These are phyloP conservation scores for Macheiramphus alcinus DNA, from an alignment of 2,113 vertebrate species.

Conservation along the genomic window DNA sequence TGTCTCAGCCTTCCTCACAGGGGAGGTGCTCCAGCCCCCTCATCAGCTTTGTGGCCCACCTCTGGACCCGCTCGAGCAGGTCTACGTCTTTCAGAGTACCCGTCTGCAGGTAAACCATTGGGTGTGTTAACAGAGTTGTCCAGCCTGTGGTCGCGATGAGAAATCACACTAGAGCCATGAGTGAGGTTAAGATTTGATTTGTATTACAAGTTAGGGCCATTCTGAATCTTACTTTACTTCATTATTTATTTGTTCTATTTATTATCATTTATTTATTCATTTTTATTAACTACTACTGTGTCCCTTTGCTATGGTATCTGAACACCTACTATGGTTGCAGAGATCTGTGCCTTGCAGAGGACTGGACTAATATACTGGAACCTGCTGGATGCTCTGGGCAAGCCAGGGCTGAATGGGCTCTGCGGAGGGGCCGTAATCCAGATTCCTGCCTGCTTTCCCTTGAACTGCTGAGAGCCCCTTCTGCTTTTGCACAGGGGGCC, in stretches of 20 bases:
- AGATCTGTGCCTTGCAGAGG: not conserved
- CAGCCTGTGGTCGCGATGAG: accelerated
- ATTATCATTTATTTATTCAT: not conserved
- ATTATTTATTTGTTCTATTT: not conserved
- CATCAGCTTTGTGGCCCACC: too few relatives aligned
- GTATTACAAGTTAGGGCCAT: not conserved
- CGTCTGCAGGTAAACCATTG: not conserved
- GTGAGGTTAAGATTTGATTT: not conserved
- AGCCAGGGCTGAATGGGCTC: not conserved
- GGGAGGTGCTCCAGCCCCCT: too few relatives aligned
- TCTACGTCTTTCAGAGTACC: not conserved
- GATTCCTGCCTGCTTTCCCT: not conserved
- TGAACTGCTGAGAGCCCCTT: not conserved
- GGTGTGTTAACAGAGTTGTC: not conserved
- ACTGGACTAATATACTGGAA: not conserved
- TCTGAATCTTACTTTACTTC: not conserved
- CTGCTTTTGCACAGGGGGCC: not conserved
- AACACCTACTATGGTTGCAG: not conserved
- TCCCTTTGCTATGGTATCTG: not conserved
- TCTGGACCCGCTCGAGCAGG: too few relatives aligned
- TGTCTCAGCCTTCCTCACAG: too few relatives aligned
- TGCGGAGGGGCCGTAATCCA: not conserved
- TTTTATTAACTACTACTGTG: not conserved
- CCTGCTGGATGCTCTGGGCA: not conserved
- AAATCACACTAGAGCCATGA: not conserved